phyloP scores from a whole-genome alignment of 2,888 invertebrate species.

The Dryomyza anilis region DNA sequence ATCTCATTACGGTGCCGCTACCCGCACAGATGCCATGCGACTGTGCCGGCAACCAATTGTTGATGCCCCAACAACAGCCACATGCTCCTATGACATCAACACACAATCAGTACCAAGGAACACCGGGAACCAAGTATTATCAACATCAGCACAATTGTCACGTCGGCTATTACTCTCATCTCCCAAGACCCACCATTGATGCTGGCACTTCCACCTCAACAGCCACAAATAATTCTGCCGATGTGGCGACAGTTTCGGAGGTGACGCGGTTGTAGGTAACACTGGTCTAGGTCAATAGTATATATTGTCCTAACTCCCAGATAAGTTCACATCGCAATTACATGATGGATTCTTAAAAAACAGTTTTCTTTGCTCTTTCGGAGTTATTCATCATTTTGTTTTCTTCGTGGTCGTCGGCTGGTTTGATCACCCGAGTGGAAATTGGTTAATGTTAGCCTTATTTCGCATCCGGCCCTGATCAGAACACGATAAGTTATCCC shows the following conservation, averaged over 20 bases:
- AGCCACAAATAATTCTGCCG: constrained; percentile 40
- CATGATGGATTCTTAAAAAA: too few species aligned
- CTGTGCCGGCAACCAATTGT: constrained; percentile 56
- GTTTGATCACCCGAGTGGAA: too few species aligned
- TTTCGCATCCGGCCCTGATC: too few species aligned
- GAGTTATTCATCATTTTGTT: too few species aligned
- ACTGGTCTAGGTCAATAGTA: constrained; percentile 42
- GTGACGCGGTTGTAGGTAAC: constrained; percentile 70
- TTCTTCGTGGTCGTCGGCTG: too few species aligned
- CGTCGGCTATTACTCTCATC: constrained; percentile 59
- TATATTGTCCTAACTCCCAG: too few species aligned
- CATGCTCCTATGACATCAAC: not conserved
- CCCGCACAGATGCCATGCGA: constrained; percentile 2
- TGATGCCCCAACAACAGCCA: constrained; percentile 25
- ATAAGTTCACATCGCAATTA: too few species aligned
- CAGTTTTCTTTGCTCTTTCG: too few species aligned
- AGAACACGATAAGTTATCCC: too few species aligned
- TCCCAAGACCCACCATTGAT: constrained; percentile 54
- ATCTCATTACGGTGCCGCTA: constrained; percentile 63
- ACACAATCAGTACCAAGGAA: not conserved
- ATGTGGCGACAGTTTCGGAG: constrained; percentile 69
- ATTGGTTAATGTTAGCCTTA: too few species aligned
- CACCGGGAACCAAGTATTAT: constrained; percentile 47
- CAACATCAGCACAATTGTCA: constrained; percentile 56
- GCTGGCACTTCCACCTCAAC: constrained; percentile 46